Conservation (phyloP, 2,113 vertebrate genomes). For the Hemicordylus capensis region DNA sequence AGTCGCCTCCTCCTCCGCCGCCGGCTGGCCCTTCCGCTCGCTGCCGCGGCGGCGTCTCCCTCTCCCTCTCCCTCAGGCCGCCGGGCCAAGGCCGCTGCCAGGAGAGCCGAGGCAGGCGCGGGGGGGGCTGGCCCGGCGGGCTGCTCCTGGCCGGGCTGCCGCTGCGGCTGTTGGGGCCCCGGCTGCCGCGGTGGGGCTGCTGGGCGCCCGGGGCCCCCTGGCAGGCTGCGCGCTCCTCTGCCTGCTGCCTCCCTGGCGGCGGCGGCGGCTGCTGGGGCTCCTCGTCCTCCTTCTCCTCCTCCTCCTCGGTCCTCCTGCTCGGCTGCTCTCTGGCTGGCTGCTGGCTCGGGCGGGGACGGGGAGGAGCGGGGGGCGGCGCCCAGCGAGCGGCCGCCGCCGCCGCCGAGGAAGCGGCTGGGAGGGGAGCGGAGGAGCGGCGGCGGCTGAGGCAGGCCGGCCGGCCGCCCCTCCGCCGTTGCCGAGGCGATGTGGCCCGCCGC, state of each 20-base stretch:
- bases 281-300: no score
- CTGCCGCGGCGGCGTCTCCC: not conserved
- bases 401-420: not conserved
- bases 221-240: not conserved
- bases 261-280: not conserved
- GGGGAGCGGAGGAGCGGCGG: not conserved
- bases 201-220: constrained; percentile 55
- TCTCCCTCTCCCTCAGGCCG: no score
- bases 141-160: not conserved
- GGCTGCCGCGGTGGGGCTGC: constrained; percentile 40
- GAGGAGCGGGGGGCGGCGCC: constrained; percentile 6
- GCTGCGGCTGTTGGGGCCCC: constrained; percentile 42
- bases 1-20: not conserved
- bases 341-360: constrained; percentile 46
- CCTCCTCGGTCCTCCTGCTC: no score
- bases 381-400: not conserved
- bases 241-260: not conserved
- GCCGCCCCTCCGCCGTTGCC: not conserved
- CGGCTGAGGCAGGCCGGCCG: not conserved
- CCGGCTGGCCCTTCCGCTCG: no score
- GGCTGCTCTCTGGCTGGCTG: constrained; percentile 34
- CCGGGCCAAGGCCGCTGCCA: not conserved
- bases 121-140: not conserved
- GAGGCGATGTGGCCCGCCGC: not conserved
- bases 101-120: not conserved